phyloP scores from a whole-genome alignment of 2,113 vertebrate genomes.

The Crotophaga sulcirostris region DNA sequence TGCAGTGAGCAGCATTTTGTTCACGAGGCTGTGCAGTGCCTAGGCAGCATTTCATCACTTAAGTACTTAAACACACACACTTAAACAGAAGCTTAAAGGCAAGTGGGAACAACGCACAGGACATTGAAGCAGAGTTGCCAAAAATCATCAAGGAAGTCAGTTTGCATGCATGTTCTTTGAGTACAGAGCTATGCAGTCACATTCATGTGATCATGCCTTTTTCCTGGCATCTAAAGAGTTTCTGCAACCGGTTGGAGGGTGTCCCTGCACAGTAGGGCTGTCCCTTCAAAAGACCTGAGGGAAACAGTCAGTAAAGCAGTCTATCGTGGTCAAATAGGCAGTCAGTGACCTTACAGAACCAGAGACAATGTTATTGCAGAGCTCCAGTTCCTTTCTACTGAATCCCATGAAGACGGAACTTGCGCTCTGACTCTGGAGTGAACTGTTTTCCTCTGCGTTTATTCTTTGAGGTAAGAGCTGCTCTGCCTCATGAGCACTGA shows the following conservation, averaged over 20 bases:
- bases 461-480: background rate
- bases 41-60: background rate
- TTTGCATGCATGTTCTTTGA: background rate
- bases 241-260: background rate
- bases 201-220: background rate
- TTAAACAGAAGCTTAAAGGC: background rate
- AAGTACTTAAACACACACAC: background rate
- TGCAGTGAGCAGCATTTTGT: background rate
- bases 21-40: background rate
- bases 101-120: background rate
- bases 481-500: background rate
- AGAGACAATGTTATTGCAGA: background rate
- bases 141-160: background rate
- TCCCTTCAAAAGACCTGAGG: background rate
- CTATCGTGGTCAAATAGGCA: background rate
- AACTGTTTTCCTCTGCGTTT: background rate
- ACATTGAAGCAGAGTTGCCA: background rate
- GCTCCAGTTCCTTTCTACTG: background rate
- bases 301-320: background rate
- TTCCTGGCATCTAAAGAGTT: background rate
- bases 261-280: background rate
- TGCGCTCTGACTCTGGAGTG: background rate
- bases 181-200: background rate
- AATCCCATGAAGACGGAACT: background rate
- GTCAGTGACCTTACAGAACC: background rate